Percentiles rank a stretch among this genome's conserved stretches.
Evolutionary conservation across 2,888 invertebrate genomes (phyloP).

Genomic region (Sinohyriopsis cumingii): DNA sequence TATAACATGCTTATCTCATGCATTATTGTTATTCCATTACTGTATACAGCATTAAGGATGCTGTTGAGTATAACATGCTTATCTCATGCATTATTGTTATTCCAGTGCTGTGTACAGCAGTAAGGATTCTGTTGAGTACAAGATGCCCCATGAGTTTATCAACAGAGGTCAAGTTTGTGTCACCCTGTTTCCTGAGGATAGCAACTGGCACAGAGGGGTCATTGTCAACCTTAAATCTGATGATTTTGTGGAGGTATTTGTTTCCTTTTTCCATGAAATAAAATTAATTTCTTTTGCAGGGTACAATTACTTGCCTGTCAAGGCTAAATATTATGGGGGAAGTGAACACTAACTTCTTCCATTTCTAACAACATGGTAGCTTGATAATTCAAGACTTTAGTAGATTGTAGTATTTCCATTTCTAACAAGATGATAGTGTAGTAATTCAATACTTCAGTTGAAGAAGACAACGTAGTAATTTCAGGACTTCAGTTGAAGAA

Average conservation of each 20-base stretch:
- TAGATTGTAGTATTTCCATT: too few relatives aligned
- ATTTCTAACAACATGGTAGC: too few relatives aligned
- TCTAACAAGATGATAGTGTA: too few relatives aligned
- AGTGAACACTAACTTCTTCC: too few relatives aligned
- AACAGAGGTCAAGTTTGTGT: conserved; percentile 57
- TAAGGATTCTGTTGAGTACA: conserved; percentile 34
- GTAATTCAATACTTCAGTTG: too few relatives aligned
- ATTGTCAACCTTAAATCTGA: conserved; percentile 47
- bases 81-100: neutral
- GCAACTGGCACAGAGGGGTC: conserved; percentile 64
- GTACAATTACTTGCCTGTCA: too few relatives aligned
- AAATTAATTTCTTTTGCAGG: neutral
- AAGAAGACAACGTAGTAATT: too few relatives aligned
- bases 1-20: conserved; percentile 59
- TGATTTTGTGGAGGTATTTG: conserved; percentile 49
- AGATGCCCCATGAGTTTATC: conserved; percentile 52
- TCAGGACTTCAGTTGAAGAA: too few relatives aligned
- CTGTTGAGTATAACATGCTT: conserved; percentile 31
- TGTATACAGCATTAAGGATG: conserved; percentile 24
- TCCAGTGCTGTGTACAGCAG: conserved; percentile 35
- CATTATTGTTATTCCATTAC: conserved; percentile 19
- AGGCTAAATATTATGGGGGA: too few relatives aligned
- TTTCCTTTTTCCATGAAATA: too few relatives aligned
- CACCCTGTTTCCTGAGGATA: conserved; percentile 63
- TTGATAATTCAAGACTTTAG: too few relatives aligned